Evolutionary conservation across 2,888 invertebrate genomes (phyloP), one percentile per base, ranked within the genome.

Genomic region (Oscheius sp.): DNA sequence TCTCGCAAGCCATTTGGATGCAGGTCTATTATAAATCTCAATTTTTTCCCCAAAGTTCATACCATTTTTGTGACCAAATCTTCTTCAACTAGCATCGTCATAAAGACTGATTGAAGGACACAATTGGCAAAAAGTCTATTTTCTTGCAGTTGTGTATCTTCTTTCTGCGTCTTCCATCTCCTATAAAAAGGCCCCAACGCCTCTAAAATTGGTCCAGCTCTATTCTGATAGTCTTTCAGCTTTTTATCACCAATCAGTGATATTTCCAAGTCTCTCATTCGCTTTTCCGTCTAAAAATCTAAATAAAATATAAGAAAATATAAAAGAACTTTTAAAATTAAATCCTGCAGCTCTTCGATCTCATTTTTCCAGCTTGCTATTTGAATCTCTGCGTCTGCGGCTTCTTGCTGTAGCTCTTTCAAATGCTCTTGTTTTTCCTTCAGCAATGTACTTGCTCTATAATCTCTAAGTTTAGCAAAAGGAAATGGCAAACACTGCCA

Each of bases 151-250:
- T 70, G 69, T 46, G 72, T 73, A 8, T 39, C 45, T 29, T 29
- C 46, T 42, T 65, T 39, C 12, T 65, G 57, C 8, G 20, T 29
- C 31, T 65, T 65, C 75, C 75, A 75, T 65, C 66, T 34, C 39
- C 10, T 65, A 31, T 69, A 33, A 68, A 72, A 71, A 25, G 66
- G 57, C 12, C 65, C 57, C 17, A 76, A 31, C 10, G 65, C 67
- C 3, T 27, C 42, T 42, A 76, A 31, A 5, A 76, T n/a, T 12
- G 67, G 70, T 0, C 73, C 72, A 46, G 73, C 71, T 29, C 73
- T 20, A 17, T 65, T n/a, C 10, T 71, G 73, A 46, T 76, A 74
- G 48, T 74, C 73, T 48, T 70, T 73, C 20, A 76, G 27, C 17
- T 73, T 63, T 29, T 72, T 55, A 29, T 74, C 72, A 42, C 65